These are phyloP conservation scores for Picus viridis DNA, from an alignment of 2,797 vertebrate genomes.

Conservation along the genomic window DNA sequence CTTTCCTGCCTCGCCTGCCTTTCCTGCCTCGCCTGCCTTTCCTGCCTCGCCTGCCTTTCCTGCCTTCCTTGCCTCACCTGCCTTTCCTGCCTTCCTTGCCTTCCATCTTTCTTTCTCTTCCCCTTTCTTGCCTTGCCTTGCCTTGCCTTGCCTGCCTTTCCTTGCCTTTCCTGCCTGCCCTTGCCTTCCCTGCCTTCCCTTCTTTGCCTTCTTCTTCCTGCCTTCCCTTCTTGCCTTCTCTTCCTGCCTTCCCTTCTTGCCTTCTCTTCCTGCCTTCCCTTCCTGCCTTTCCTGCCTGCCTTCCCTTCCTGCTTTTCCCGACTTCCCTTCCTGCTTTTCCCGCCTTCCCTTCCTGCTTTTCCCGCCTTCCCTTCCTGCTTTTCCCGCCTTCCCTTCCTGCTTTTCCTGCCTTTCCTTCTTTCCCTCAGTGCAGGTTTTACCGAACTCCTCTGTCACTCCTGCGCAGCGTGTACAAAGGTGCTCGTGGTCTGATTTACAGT, in stretches of 20 bases:
- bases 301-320: neutral
- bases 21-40: rapidly evolving
- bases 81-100: too few relatives aligned
- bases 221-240: neutral
- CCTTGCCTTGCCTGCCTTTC: too few relatives aligned
- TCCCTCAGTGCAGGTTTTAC: neutral
- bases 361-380: rapidly evolving
- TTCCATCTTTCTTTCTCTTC: too few relatives aligned
- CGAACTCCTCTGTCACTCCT: neutral
- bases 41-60: too few relatives aligned
- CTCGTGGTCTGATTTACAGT: constrained; percentile 21
- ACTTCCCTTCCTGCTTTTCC: neutral
- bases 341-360: neutral
- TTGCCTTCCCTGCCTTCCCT: too few relatives aligned
- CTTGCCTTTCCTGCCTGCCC: too few relatives aligned
- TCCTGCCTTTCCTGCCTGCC: too few relatives aligned
- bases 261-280: too few relatives aligned
- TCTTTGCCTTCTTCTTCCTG: neutral
- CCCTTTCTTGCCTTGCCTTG: too few relatives aligned
- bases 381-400: too few relatives aligned
- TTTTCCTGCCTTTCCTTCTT: neutral
- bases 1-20: rapidly evolving
- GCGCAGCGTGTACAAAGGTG: neutral
- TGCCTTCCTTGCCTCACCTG: too few relatives aligned
- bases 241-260: neutral